Evolutionary conservation across 2,888 invertebrate species (phyloP), one percentile per base, ranked within the genome.

Genomic region (Tenodera sinensis): DNA sequence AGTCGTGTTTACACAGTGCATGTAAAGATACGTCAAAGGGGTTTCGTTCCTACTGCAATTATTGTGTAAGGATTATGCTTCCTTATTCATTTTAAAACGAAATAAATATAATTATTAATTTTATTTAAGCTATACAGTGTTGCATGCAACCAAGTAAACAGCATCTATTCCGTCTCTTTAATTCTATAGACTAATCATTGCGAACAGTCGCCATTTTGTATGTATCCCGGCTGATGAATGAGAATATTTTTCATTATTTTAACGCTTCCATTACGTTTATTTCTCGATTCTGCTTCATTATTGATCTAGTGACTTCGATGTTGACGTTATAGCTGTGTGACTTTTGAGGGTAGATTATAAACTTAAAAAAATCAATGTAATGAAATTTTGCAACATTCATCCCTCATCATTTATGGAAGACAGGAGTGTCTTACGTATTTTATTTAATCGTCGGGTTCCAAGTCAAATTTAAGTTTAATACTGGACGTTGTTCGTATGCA

Each of bases 121-220:
- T 15, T 27, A 14, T 30, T 25, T 83, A 71, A 89, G 82, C 20
- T 84, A 88, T 82, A 81, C 34, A 30, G 25, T 84, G 6, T 20
- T 27, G 85, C 34, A 28, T 25, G 71, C n/a, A 71, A 20, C 12
- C 34, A 20, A 25, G 9, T 84, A 71, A 12, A 83, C n/a, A 34
- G n/a, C 81, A 34, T 82, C 27, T 83, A 82, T 34, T 86, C 28
- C 20, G 83, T 14, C 83, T 34, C 83, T 83, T 83, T 28, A 88
- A 81, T 87, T 89, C 89, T 90, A 89, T 89, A 83, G 87, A 89
- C 89, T 90, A 90, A 90, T 90, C 90, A 90, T 90, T 90, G 90
- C 89, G 88, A 89, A 89, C 89, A 90, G 90, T 90, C 91, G 91
- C 91, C 91, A 91, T 91, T 90, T 91, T 91, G 91, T 91, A 89